Evolutionary conservation across 2,888 invertebrate genomes (phyloP), one percentile per base, ranked within the genome.

Genomic region (Phortica magna): DNA sequence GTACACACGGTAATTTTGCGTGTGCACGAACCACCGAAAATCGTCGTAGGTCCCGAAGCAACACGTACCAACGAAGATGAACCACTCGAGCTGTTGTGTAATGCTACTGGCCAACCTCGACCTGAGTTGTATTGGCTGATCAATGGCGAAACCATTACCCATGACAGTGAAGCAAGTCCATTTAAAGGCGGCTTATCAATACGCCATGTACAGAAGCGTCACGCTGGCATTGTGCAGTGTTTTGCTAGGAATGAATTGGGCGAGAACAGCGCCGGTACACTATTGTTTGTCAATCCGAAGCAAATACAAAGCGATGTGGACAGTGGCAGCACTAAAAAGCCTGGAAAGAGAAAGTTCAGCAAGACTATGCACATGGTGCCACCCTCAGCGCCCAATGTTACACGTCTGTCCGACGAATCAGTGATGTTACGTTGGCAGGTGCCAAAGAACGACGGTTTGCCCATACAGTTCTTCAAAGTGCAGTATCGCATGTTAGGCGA

Each of bases 391-490:
- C 98, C 98, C 0, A 96, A 95, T 83, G 95, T 98, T 31, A 96
- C 97, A 0, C 94, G 98, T 43, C 92, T 98, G 53, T 95, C 96
- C 0, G 98, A 98, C 87, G 95, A 96, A 70, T 97, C 98, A 7
- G 98, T 98, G 0, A 97, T 98, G 96, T 95, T 98, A 7, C 94
- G 97, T 19, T 99, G 98, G 98, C 93, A 94, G 9, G 96, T 86
- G 48, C 95, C 96, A 0, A 95, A 96, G 3, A 96, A 97, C 87
- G 95, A 94, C 59, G 98, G 98, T 0, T 92, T 98, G 61, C 94
- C 95, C 0, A 98, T 98, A 84, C 94, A 94, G 83, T 98, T 98
- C 90, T 98, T 97, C 91, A 98, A 98, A 93, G 95, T 97, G 7
- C 97, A 97, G 84, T 96, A 96, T 78, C 89, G 92, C 7, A 89